Evolutionary conservation across 2,888 invertebrate species (phyloP).

Genomic region (Amitus sp.): DNA sequence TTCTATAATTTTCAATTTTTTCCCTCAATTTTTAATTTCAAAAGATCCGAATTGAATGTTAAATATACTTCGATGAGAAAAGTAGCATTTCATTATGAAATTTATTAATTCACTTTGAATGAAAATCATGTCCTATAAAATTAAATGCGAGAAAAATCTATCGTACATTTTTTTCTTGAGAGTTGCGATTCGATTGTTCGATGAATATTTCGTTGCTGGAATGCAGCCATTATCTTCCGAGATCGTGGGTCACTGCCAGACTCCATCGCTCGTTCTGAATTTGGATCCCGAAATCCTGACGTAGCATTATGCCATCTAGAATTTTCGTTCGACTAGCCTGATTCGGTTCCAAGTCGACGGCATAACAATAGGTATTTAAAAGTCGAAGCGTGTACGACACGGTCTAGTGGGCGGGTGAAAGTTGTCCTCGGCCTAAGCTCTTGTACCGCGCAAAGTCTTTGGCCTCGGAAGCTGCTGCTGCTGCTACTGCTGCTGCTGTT

Average conservation of each 20-base stretch:
- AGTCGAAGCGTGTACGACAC: constrained; percentile 14
- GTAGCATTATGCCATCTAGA: not conserved
- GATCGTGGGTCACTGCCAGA: not conserved
- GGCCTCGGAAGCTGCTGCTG: constrained; percentile 11
- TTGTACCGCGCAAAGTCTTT: constrained; percentile 3
- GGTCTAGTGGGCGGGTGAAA: constrained; percentile 57
- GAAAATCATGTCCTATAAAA: not conserved
- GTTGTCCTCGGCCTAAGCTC: constrained; percentile 44
- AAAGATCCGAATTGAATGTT: too few relatives aligned
- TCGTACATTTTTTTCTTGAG: too few relatives aligned
- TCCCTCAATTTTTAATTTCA: too few relatives aligned
- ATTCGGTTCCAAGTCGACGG: not conserved
- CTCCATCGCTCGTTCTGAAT: not conserved
- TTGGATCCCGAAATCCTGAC: not conserved
- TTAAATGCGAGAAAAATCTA: constrained; percentile 18
- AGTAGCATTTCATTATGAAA: too few relatives aligned
- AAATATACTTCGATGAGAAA: too few relatives aligned
- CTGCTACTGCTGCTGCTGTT: constrained; percentile 6
- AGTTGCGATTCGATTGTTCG: constrained; percentile 13
- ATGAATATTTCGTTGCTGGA: constrained; percentile 21
- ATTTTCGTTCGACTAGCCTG: too few relatives aligned
- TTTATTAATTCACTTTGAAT: too few relatives aligned
- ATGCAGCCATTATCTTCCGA: not conserved
- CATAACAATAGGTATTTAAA: not conserved
- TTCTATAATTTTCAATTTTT: too few relatives aligned